Conservation (phyloP, 2,888 invertebrate species). For the Girardia tigrina region DNA sequence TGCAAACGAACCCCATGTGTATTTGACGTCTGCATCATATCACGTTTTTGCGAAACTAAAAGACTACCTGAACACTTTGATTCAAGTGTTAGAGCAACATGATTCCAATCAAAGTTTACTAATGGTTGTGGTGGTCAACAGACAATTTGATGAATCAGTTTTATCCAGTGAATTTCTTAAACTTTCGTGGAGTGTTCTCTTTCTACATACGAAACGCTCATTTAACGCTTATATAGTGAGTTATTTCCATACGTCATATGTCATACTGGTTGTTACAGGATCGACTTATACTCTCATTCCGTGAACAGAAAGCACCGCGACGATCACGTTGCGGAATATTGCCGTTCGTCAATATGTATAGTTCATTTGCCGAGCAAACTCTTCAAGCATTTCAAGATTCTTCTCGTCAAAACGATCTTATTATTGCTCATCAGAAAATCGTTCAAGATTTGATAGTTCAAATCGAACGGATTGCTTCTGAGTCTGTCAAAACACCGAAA, state of each 20-base stretch:
- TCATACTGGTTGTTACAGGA: no score
- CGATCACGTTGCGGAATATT: neutral
- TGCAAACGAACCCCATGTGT: neutral
- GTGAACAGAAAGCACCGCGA: neutral
- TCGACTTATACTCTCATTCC: neutral
- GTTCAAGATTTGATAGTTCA: slow-evolving; percentile 69
- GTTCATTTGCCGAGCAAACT: slow-evolving; percentile 63
- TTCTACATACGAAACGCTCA: neutral
- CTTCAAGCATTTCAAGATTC: slow-evolving; percentile 74
- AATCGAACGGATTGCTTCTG: slow-evolving; percentile 63
- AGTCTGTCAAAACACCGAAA: slow-evolving; percentile 77
- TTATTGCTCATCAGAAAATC: slow-evolving; percentile 46
- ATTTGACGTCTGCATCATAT: neutral
- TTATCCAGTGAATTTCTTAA: neutral
- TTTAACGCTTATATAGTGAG: neutral
- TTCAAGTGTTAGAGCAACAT: neutral
- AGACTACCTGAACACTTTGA: neutral
- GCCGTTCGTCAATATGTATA: neutral
- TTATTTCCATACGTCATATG: no score
- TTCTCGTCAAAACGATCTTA: slow-evolving; percentile 56
- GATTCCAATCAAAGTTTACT: neutral
- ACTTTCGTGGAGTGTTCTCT: neutral
- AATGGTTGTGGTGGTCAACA: neutral
- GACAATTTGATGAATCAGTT: neutral
- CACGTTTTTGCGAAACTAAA: neutral